Evolutionary conservation across 2,888 invertebrate genomes (phyloP).

Genomic region (Cataglyphis livida): DNA sequence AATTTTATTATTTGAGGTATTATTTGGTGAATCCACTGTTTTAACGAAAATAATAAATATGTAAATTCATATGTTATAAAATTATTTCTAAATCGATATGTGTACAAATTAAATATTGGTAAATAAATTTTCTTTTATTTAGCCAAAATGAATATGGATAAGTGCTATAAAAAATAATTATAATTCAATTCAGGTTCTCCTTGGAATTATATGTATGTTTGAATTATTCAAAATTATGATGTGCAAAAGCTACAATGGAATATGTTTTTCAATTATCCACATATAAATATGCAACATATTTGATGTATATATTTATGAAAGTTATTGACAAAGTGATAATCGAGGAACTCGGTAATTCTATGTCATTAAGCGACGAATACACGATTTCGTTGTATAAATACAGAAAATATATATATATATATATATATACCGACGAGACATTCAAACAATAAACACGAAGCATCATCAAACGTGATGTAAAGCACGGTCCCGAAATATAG

Average conservation of each 20-base stretch:
- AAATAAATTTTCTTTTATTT: background rate
- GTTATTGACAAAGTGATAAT: slow-evolving; percentile 59
- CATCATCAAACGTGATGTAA: slow-evolving; percentile 68
- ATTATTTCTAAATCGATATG: background rate
- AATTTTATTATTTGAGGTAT: background rate
- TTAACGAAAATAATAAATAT: background rate
- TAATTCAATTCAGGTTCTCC: background rate
- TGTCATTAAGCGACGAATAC: slow-evolving; percentile 63
- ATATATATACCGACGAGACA: slow-evolving; percentile 58
- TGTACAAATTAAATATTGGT: background rate
- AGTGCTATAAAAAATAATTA: background rate
- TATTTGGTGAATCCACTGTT: background rate
- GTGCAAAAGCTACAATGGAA: background rate
- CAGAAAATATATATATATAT: slow-evolving; percentile 20
- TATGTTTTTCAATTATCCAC: background rate
- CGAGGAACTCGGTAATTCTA: slow-evolving; percentile 59
- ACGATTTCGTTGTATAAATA: slow-evolving; percentile 62
- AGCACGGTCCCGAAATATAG: slow-evolving; percentile 46
- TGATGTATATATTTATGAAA: slow-evolving; percentile 5
- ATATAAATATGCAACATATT: slow-evolving; percentile 18
- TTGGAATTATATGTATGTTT: background rate
- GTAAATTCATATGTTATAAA: background rate
- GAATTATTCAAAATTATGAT: background rate
- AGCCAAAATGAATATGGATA: background rate
- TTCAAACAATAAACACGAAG: slow-evolving; percentile 72